These are phyloP conservation scores for Steinernema hermaphroditum DNA, from an alignment of 2,888 invertebrate species.

Conservation along the genomic window DNA sequence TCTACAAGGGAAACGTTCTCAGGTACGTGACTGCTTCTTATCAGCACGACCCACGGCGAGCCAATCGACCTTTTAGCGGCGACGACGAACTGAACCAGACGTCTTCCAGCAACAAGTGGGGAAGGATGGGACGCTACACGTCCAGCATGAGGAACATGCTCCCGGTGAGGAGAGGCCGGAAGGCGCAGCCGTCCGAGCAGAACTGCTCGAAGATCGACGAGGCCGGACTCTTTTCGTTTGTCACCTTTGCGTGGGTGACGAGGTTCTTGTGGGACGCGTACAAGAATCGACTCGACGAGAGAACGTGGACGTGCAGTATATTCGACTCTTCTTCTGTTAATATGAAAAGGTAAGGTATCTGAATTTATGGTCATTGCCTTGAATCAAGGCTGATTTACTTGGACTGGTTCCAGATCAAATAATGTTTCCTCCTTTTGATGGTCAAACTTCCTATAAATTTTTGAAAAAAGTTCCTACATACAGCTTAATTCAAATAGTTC, in stretches of 20 bases:
- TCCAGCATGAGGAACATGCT: slow-evolving; percentile 29
- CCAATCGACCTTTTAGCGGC: not conserved
- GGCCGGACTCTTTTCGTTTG: slow-evolving; percentile 67
- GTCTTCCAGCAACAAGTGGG: slow-evolving; percentile 17
- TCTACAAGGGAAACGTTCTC: slow-evolving; percentile 25
- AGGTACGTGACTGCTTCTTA: not conserved
- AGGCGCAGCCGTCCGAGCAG: slow-evolving; percentile 26
- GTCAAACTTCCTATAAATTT: no score
- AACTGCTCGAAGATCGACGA: slow-evolving; percentile 61
- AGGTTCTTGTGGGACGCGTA: slow-evolving; percentile 66
- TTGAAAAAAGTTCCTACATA: no score
- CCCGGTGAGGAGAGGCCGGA: slow-evolving; percentile 10
- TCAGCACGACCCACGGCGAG: not conserved
- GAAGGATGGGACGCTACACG: slow-evolving; percentile 8
- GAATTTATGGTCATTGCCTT: slow-evolving; percentile 21
- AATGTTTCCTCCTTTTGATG: no score
- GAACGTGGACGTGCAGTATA: slow-evolving; percentile 64
- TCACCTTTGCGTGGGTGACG: slow-evolving; percentile 69
- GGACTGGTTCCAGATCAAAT: no score
- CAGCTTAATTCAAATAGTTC: no score
- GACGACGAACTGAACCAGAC: slow-evolving; percentile 13
- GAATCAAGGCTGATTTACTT: no score
- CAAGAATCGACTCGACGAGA: slow-evolving; percentile 51
- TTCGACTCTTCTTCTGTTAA: slow-evolving; percentile 67
- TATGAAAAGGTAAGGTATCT: slow-evolving; percentile 43